These are phyloP conservation scores for Myrmecophaga tridactyla DNA, from an alignment of 2,113 vertebrate species.

Conservation along the genomic window DNA sequence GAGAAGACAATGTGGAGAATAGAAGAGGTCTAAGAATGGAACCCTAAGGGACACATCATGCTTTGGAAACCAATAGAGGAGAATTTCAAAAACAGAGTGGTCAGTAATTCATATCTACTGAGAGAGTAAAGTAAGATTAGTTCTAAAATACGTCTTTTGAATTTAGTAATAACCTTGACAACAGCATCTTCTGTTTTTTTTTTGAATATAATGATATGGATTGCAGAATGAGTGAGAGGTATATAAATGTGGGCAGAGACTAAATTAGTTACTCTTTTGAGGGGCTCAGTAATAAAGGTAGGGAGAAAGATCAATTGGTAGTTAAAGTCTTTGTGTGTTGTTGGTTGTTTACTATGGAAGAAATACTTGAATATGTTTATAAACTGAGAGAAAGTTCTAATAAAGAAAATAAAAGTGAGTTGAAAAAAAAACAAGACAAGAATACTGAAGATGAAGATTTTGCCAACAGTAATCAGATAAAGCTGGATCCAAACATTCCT, in stretches of 20 bases:
- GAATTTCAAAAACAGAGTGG: conserved; percentile 38
- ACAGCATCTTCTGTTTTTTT: neutral
- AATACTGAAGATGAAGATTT: neutral
- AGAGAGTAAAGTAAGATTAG: conserved; percentile 28
- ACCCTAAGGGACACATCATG: neutral
- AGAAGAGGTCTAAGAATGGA: conserved; percentile 38
- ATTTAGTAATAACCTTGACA: conserved; percentile 55
- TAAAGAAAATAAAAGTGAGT: conserved; percentile 30
- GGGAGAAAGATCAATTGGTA: neutral
- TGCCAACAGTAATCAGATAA: neutral
- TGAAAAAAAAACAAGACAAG: neutral
- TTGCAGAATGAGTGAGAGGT: conserved; percentile 26
- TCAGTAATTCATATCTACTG: conserved; percentile 55
- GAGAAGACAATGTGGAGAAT: neutral
- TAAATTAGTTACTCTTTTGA: conserved; percentile 21
- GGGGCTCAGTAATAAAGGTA: neutral
- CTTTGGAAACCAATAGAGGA: conserved; percentile 6
- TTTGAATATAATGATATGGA: neutral
- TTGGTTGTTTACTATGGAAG: neutral
- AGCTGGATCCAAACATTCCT: neutral
- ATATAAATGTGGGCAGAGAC: neutral
- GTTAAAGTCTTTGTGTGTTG: neutral
- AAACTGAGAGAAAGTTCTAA: neutral
- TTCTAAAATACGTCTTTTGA: conserved; percentile 56
- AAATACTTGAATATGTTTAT: neutral